Conservation (phyloP, 2,113 vertebrate genomes). For the Pygoscelis adeliae region DNA sequence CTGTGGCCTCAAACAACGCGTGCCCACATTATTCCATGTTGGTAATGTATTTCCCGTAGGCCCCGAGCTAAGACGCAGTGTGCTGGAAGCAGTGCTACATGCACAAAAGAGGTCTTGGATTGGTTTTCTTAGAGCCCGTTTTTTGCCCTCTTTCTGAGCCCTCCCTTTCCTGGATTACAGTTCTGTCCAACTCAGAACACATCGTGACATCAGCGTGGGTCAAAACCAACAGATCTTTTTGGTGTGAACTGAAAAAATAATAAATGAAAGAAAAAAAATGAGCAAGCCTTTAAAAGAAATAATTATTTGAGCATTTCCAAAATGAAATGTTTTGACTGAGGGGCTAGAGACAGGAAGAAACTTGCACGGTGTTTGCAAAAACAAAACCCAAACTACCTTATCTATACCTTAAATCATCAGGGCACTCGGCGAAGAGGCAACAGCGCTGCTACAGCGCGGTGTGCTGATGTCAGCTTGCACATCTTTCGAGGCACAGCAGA, state of each 20-base stretch:
- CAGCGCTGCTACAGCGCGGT: accelerated
- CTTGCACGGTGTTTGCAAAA: neutral
- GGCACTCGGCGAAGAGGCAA: accelerated
- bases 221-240: neutral
- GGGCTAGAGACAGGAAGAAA: neutral
- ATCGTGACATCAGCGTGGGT: neutral
- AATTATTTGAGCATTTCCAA: neutral
- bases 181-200: neutral
- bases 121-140: neutral
- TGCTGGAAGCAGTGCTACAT: neutral
- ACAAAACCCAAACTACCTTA: neutral
- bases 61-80: neutral
- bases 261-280: neutral
- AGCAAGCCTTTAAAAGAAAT: neutral
- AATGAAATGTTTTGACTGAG: neutral
- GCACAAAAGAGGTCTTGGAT: neutral
- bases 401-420: neutral
- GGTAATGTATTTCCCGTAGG: neutral
- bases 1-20: neutral
- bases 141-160: neutral
- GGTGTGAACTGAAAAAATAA: neutral
- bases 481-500: neutral
- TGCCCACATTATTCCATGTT: neutral
- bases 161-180: neutral
- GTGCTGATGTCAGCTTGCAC: neutral